A percentile compares a stretch with the other conserved stretches of the same genome.
These are phyloP conservation scores for Musca domestica DNA, from an alignment of 1,140 invertebrate species.

Conservation along the genomic window DNA sequence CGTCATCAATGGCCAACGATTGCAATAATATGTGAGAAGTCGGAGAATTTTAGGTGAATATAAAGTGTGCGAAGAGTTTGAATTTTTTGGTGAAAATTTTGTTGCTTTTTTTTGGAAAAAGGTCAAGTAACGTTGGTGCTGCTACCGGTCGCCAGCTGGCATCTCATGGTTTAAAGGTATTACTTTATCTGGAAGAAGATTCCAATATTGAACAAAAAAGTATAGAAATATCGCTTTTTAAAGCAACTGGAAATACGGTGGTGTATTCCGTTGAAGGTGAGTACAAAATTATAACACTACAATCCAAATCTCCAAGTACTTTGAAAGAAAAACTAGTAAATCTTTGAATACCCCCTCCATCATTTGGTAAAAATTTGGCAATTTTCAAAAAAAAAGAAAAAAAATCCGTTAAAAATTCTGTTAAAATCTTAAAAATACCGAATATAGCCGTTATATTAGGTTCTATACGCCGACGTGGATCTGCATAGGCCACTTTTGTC, in stretches of 20 bases:
- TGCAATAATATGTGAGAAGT: constrained; percentile 66
- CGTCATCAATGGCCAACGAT: constrained; percentile 78
- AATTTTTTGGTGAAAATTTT: neutral
- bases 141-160: constrained; percentile 77
- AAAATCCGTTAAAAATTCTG: too few relatives aligned
- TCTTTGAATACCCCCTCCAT: neutral
- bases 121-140: constrained; percentile 69
- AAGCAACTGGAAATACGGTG: constrained; percentile 46
- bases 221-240: constrained; percentile 52
- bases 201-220: constrained; percentile 51
- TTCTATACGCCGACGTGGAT: too few relatives aligned
- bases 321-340: neutral
- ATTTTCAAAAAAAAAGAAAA: too few relatives aligned
- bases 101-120: constrained; percentile 29
- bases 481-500: too few relatives aligned
- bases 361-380: too few relatives aligned
- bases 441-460: too few relatives aligned
- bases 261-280: constrained; percentile 46
- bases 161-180: constrained; percentile 75
- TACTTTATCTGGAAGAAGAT: constrained; percentile 64
- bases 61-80: neutral
- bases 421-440: too few relatives aligned
- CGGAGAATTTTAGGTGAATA: constrained; percentile 23
- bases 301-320: too few relatives aligned
- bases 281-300: neutral